Evolutionary conservation across 1,140 invertebrate species (phyloP).

Genomic region (Cyphomyrmex costatus): DNA sequence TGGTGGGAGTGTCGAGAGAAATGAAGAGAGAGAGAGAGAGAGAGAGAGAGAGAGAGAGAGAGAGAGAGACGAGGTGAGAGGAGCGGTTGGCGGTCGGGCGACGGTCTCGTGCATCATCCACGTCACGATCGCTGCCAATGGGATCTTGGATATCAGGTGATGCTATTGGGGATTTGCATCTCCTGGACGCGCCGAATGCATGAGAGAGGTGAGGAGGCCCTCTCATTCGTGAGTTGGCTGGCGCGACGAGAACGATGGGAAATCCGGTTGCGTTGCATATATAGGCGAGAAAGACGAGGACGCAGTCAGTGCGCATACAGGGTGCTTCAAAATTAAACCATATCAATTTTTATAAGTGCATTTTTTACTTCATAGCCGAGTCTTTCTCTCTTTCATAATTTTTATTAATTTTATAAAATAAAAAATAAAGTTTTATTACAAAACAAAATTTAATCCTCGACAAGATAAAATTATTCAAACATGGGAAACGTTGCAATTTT

Average conservation of each 20-base stretch:
- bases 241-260: slow-evolving; percentile 74
- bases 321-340: slow-evolving; percentile 50
- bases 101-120: slow-evolving; percentile 69
- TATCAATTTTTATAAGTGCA: background rate
- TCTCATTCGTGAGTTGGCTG: slow-evolving; percentile 58
- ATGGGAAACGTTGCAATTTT: background rate
- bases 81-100: slow-evolving; percentile 2
- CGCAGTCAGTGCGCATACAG: slow-evolving; percentile 31
- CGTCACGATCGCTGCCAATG: slow-evolving; percentile 75
- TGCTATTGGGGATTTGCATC: slow-evolving; percentile 77
- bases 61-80: background rate
- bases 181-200: slow-evolving; percentile 65
- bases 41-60: background rate
- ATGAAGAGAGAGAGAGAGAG: background rate
- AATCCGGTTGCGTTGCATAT: slow-evolving; percentile 74
- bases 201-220: slow-evolving; percentile 65
- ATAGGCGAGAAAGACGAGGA: slow-evolving; percentile 65
- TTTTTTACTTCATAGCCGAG: background rate
- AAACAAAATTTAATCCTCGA: background rate
- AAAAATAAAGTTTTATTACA: background rate
- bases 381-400: background rate
- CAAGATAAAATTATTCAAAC: background rate
- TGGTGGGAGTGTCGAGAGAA: slow-evolving; percentile 7
- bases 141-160: slow-evolving; percentile 72
- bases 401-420: background rate